Evolutionary conservation across 2,113 vertebrate species (phyloP), one percentile per base, ranked within the genome.

Genomic region (Lycaon pictus): DNA sequence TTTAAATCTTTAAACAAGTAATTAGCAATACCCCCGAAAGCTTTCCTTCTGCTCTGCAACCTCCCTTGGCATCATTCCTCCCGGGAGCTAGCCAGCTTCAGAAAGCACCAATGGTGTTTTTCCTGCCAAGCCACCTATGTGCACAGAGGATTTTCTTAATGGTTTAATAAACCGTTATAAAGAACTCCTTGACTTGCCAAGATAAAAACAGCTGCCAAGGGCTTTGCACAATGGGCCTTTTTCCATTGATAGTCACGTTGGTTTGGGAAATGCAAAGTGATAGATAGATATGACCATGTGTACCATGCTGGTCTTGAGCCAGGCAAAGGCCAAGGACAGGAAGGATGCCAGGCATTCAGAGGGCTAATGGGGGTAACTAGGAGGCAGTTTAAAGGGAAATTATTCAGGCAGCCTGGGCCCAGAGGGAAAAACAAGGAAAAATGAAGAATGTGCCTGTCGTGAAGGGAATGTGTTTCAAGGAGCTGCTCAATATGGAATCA

Each of bases 131-230:
- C 95, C 97, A 97, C 97, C 85, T 97, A 93, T 91, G 92, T 96
- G 98, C 98, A 97, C 96, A 97, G 51, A 93, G 98, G 97, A 97
- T 98, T 98, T 95, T 98, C 98, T 97, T 98, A 99, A 98, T 98
- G 98, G 98, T 98, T 99, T 99, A 98, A 99, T 98, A 98, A 99
- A 98, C 98, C 65, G 43, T 97, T 98, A 97, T 87, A 98, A 98
- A 98, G 98, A 98, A 93, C 90, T 98, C 96, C 96, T 98, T 51
- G 76, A 98, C 98, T 98, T 98, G 97, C 98, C 97, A 96, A 98
- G 97, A 98, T 98, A 94, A 98, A 97, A 95, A 90, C 82, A 63
- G 27, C 97, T 98, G 98, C 98, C 98, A 98, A 93, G 97, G 96
- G 74, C 95, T 96, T 81, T 56, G 81, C 93, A 93, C 77, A n/a